Conservation (phyloP, 2,888 invertebrate species). For the Euzetes globulus region DNA sequence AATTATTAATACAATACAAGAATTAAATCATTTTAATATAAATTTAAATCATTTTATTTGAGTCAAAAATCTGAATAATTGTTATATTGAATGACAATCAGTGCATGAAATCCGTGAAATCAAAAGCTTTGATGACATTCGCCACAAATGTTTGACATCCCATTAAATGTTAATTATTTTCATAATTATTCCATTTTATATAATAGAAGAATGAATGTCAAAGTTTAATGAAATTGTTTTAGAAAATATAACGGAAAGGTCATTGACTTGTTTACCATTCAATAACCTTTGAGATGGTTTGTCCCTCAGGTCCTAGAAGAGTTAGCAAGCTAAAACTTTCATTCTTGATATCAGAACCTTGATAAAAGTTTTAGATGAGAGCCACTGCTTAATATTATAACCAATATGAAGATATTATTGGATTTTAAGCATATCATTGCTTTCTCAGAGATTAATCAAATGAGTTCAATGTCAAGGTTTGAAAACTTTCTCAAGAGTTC, state of each 20-base stretch:
- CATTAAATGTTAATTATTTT: background rate
- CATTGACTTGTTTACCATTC: constrained; percentile 23
- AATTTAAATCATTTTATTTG: background rate
- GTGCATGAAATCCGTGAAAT: constrained; percentile 3
- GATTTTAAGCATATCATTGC: background rate
- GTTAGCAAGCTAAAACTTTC: background rate
- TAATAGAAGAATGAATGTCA: background rate
- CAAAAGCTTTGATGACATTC: constrained; percentile 1
- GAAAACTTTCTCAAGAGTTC: background rate
- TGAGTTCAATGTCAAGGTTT: constrained; percentile 27
- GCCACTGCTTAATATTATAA: background rate
- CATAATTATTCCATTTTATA: background rate
- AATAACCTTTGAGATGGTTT: constrained; percentile 1
- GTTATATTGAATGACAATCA: background rate
- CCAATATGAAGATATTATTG: background rate
- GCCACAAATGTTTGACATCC: background rate
- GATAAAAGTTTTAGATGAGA: background rate
- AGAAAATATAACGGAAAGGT: background rate
- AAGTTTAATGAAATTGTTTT: background rate
- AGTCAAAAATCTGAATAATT: too few relatives aligned
- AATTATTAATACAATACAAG: constrained; percentile 38
- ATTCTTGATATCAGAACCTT: background rate
- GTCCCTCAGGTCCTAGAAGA: background rate
- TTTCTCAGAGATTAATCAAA: background rate
- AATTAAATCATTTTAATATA: background rate